Evolutionary conservation across 2,888 invertebrate genomes (phyloP).

Genomic region (Camponotus fellah): DNA sequence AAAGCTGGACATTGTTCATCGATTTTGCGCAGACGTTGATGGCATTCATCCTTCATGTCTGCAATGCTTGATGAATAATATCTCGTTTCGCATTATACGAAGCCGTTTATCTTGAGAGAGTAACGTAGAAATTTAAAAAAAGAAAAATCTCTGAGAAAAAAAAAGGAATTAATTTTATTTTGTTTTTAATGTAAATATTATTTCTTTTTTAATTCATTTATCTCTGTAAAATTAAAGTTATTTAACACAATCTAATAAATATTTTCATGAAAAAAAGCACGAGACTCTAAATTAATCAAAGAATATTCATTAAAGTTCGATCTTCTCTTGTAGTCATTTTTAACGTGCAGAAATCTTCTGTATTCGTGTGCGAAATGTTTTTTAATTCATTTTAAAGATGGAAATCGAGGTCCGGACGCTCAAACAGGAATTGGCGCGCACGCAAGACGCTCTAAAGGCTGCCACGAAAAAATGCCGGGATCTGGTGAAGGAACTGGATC

Average conservation of each 20-base stretch:
- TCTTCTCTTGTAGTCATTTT: background rate
- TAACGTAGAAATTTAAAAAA: constrained; percentile 4
- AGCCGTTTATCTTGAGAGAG: background rate
- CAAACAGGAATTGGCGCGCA: constrained; percentile 89
- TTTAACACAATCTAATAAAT: background rate
- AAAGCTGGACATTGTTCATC: constrained; percentile 51
- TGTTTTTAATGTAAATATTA: background rate
- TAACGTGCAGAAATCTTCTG: background rate
- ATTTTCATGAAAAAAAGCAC: background rate
- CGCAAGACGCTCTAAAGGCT: constrained; percentile 89
- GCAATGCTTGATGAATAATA: constrained; percentile 38
- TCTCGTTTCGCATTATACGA: constrained; percentile 31
- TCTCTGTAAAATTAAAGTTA: background rate
- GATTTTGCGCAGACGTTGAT: constrained; percentile 33
- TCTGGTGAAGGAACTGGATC: constrained; percentile 87
- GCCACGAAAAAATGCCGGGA: constrained; percentile 90
- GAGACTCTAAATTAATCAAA: background rate
- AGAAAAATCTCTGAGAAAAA: background rate
- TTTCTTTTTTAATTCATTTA: background rate
- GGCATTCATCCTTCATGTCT: constrained; percentile 28
- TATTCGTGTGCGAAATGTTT: background rate
- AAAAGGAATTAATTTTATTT: background rate
- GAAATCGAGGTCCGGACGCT: constrained; percentile 87
- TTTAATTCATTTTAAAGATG: constrained; percentile 88
- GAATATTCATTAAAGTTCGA: background rate